Percentiles rank a stretch among this genome's conserved stretches.
These are phyloP conservation scores for Potorous gilbertii DNA, from an alignment of 2,797 vertebrate species.

Conservation along the genomic window DNA sequence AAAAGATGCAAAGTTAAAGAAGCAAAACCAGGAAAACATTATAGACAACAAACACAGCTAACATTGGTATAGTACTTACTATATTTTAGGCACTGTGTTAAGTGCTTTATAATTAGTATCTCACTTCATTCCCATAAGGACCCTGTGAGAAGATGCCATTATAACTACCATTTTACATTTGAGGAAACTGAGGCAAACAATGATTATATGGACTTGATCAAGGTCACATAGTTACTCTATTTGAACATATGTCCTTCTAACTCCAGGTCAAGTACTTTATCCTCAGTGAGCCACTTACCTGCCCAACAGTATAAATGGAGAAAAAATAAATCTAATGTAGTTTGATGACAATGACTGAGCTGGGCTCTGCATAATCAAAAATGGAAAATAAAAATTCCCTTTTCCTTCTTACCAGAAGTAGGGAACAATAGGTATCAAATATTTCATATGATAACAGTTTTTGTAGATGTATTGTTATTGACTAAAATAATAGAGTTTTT, in stretches of 20 bases:
- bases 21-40: not conserved
- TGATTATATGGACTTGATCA: not conserved
- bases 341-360: not conserved
- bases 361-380: not conserved
- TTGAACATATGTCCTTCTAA: not conserved
- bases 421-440: not conserved
- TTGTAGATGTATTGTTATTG: not conserved
- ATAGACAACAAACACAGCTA: not conserved
- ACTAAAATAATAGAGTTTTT: not conserved
- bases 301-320: not conserved
- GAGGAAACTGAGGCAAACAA: not conserved
- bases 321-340: not conserved
- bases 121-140: not conserved
- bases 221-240: not conserved
- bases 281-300: not conserved
- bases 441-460: not conserved
- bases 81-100: not conserved
- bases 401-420: not conserved
- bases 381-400: not conserved
- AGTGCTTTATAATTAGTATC: not conserved
- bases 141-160: not conserved
- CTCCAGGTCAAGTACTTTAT: not conserved
- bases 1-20: not conserved
- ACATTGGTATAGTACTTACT: not conserved
- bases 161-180: not conserved